Percentiles rank a stretch among this genome's conserved stretches.
phyloP scores from a whole-genome alignment of 2,113 vertebrate genomes.

The Agelaius tricolor region DNA sequence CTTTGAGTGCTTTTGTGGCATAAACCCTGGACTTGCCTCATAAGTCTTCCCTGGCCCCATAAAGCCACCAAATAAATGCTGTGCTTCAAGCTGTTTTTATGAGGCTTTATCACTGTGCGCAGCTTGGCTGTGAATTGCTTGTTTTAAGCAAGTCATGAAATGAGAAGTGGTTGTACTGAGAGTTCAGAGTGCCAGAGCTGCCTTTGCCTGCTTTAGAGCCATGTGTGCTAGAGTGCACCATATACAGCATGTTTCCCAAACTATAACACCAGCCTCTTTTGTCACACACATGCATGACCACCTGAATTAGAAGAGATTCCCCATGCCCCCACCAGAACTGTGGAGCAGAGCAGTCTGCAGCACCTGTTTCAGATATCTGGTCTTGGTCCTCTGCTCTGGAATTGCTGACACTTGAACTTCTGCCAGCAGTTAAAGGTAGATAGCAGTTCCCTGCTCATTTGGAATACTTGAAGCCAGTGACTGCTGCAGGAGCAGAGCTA shows the following conservation, averaged over 20 bases:
- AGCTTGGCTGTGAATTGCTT: background rate
- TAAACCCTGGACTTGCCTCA: rapidly evolving
- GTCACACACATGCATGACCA: background rate
- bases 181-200: background rate
- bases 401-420: background rate
- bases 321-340: background rate
- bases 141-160: background rate
- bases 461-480: background rate
- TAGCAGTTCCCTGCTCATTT: background rate
- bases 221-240: rapidly evolving
- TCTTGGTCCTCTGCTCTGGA: background rate
- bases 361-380: background rate
- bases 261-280: background rate
- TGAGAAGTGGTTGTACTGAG: background rate
- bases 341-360: background rate
- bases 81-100: background rate
- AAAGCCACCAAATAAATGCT: background rate
- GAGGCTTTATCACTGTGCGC: background rate
- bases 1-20: background rate
- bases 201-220: background rate
- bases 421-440: background rate
- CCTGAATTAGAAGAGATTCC: background rate
- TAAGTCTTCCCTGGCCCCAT: background rate
- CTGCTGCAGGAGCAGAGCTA: background rate
- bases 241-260: background rate